Evolutionary conservation across 2,888 invertebrate species (phyloP), one percentile per base, ranked within the genome.

Genomic region (Oxyteleia sp.): DNA sequence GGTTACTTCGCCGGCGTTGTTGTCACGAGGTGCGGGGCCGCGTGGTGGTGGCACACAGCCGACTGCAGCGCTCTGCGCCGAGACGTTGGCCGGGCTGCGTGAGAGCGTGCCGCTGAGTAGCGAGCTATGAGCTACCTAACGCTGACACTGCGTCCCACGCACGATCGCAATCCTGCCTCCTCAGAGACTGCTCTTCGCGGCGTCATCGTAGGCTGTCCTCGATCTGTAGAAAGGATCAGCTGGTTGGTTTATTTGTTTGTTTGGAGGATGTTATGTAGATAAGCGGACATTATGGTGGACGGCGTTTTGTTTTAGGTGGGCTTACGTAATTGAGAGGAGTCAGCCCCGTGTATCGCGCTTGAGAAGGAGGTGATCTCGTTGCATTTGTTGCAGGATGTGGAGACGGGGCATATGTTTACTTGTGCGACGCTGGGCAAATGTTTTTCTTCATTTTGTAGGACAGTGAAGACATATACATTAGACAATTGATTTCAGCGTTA

Each of bases 51-150:
- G 83, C 41, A 69, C 38, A 41, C 20, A 7, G 49, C 59, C 71
- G 79, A 79, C 61, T 49, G 72, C 79, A 69, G 83, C 81, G 74
- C 53, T 49, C 68, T 72, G 79, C 71, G 79, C 64, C 79, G 69
- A 47, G 35, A 26, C 55, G 20, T 41, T 15, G 55, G 55, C 45
- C 43, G 57, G 20, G 45, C 57, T 32, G 38, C 69, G 55, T 41
- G 57, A 47, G 59, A 57, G 23, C 35, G 55, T 15, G 55, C 20
- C 29, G 20, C 47, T 13, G 57, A 53, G 45, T 47, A 43, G 53
- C 53, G 53, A 7, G 15, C 47, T 47, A 13, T 10, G 53, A 49
- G 57, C 47, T 66, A 38, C 64, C 64, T 1, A 16, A 29, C 13
- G 43, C 43, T 15, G 38, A 29, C 16, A 13, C 66, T 15, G 15